These are phyloP conservation scores for Mercenaria mercenaria DNA, from an alignment of 1,140 invertebrate species.

Conservation along the genomic window DNA sequence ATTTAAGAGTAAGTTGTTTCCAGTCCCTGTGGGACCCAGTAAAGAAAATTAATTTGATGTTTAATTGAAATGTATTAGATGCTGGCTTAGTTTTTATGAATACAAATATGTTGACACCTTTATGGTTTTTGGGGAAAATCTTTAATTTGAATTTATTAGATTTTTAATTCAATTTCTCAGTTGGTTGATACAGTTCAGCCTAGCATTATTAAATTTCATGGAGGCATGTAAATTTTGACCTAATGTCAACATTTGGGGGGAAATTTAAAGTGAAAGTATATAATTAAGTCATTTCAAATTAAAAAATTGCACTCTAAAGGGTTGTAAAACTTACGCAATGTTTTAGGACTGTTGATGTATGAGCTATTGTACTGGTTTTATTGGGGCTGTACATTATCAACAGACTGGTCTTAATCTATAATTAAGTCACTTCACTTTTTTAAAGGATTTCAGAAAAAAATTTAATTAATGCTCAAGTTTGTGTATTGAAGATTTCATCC, in stretches of 20 bases:
- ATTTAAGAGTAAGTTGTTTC: too few relatives aligned
- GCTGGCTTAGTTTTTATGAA: constrained; percentile 28
- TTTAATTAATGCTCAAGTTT: neutral
- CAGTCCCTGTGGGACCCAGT: neutral
- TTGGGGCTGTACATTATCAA: neutral
- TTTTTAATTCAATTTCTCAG: constrained; percentile 24
- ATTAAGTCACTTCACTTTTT: neutral
- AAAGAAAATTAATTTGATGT: neutral
- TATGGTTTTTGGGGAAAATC: neutral
- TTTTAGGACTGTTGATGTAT: neutral
- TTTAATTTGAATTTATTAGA: constrained; percentile 4
- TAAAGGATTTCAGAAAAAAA: neutral
- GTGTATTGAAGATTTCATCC: neutral
- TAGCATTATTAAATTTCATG: neutral
- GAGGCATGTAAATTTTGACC: neutral
- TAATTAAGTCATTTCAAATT: constrained; percentile 23
- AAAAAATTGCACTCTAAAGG: neutral
- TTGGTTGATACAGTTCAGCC: constrained; percentile 6
- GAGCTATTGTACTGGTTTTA: neutral
- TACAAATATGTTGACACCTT: constrained; percentile 39
- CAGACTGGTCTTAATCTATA: neutral
- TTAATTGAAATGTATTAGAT: constrained; percentile 6
- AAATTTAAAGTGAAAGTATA: neutral
- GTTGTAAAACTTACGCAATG: constrained; percentile 13
- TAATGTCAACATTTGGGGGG: neutral